Base-by-base conservation (phyloP, 2,888 invertebrate species). In the Augiades crinisus region DNA sequence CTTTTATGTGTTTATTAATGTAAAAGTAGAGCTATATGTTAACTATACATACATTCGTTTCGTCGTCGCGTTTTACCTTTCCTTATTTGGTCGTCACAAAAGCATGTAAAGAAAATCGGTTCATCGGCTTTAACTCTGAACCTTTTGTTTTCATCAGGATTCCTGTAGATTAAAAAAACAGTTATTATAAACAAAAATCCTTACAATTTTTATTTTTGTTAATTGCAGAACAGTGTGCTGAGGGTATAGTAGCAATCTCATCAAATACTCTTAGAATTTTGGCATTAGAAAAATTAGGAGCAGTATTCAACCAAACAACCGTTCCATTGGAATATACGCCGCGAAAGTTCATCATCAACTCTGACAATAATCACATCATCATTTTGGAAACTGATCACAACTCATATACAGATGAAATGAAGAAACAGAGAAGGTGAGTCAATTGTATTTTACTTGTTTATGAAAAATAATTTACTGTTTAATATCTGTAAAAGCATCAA, bases 211-310 rank as follows among this genome's bases (percentile, higher is more conserved):
- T 8, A 10, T 10, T 46, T n/a, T 30, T 47, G 53, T 58, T 56
- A 55, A 7, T 60, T 78, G 55, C 78, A 61, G 99, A 99, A 82
- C 99, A 99, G 81, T 99, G 99, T 90, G 98, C 98, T 0, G 99
- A 99, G 82, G 99, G 99, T 61, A 98, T 99, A 63, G 99, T 99
- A 0, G 99, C 99, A 0, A 99, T 99, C 76, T 98, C 99, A 0
- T 97, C 98, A 1, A 99, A 99, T 73, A 99, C 99, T 0, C 89
- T 99, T 45, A 92, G 99, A 71, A 99, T 99, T 91, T 92, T 99
- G 78, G 99, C 99, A 0, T 88, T 99, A 47, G 99, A 99, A 79
- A 99, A 99, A 79, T 88, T 99, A 1, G 99, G 99, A 0, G 99
- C 98, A 0, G 98, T 99, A 2, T 99, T 99, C 79, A 99, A 99